A percentile compares a stretch with the other conserved stretches of the same genome.
Evolutionary conservation across 2,113 vertebrate species (phyloP).

Genomic region (human): DNA sequence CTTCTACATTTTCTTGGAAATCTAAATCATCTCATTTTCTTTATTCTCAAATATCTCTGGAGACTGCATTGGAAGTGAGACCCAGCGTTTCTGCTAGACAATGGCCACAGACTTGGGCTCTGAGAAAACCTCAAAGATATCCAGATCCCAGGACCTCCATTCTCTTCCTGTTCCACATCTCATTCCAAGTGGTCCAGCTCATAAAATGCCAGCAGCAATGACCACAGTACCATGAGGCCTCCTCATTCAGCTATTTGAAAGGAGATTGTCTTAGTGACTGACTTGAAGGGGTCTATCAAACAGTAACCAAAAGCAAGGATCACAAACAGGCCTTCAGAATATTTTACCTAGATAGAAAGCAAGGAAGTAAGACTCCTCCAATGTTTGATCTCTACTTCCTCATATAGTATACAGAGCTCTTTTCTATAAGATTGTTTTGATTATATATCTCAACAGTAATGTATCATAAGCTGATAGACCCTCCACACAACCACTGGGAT

Average conservation of each 20-base stretch:
- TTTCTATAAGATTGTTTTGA: neutral
- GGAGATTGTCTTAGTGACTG: neutral
- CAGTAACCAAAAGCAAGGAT: neutral
- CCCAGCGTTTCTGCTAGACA: neutral
- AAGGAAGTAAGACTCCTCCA: neutral
- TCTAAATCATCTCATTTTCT: neutral
- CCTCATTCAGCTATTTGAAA: neutral
- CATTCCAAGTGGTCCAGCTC: neutral
- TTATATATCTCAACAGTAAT: neutral
- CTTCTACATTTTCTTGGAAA: neutral
- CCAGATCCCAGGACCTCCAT: neutral
- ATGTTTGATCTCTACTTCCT: neutral
- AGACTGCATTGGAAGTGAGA: neutral
- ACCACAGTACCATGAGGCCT: fast-evolving
- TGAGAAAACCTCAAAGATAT: neutral
- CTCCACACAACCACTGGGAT: neutral
- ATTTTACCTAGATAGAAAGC: neutral
- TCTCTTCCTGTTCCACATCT: neutral
- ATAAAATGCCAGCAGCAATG: neutral
- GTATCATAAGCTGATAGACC: neutral
- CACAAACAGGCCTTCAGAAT: neutral
- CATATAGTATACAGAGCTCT: neutral
- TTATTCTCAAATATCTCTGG: neutral
- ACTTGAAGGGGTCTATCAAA: neutral
- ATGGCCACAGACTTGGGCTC: neutral